Base-by-base conservation (phyloP, 2,113 vertebrate genomes). In the Stegostoma tigrinum region DNA sequence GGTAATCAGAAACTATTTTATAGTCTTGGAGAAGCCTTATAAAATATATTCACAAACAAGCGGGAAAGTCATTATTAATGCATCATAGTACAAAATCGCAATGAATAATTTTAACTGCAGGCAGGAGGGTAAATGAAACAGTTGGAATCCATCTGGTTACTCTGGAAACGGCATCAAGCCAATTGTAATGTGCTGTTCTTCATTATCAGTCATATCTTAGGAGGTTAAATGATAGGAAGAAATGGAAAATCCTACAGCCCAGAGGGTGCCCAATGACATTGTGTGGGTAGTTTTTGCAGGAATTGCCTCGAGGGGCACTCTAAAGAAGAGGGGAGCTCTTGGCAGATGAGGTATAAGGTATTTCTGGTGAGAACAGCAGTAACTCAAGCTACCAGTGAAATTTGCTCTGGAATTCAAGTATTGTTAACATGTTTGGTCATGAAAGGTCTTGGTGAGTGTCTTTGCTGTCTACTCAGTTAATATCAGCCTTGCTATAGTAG, bases 1-100 rank as follows among this genome's bases (percentile, higher is more conserved):
- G 99, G 99, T 99, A 95, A 97, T 5, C 48, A 61, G 94, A 75
- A 27, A 30, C 38, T 45, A 27, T 61, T 45, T 95, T 42, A 95
- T 2, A 10, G 10, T 70, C 72, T 30, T 24, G 12, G 48, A 5
- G 45, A 48, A 89, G 2, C 30, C 52, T 89, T 0, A 21, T 87
- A 55, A 89, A 27, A 15, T n/a, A 15, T 42, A 45, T 19, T 5
- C 34, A 66, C 30, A n/a, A 24, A n/a, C 38, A 30, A n/a, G 2
- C 27, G 42, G 19, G 66, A 45, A 21, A 27, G 21, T 45, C 38
- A 95, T 45, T 75, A 7, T 0, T 68, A 27, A 34, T 67, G 91
- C 38, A n/a, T 45, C 8, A 45, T 94, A 23, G 55, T 42, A 24
- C 90, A 94, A 67, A 66, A 66, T 61, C 21, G 64, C 15, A 64